Evolutionary conservation across 2,888 invertebrate genomes (phyloP).

Genomic region (Archaeoteleia sp.): DNA sequence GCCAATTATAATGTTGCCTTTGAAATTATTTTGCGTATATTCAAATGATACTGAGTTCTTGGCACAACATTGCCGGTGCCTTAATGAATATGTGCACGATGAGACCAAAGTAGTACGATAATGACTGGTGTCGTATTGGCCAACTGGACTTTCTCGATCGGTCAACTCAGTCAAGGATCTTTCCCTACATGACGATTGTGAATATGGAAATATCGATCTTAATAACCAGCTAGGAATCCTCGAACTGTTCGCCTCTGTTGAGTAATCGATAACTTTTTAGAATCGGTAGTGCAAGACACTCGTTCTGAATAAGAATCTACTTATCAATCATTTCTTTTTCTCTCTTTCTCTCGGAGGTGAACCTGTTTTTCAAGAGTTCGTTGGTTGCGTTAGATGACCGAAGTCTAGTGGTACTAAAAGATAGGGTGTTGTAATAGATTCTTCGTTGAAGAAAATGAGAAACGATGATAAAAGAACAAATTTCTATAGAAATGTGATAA

Average conservation of each 20-base stretch:
- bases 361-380: conserved; percentile 3
- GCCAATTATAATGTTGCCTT: background rate
- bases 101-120: conserved; percentile 38
- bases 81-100: conserved; percentile 52
- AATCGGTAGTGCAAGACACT: conserved; percentile 11
- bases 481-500: too few species aligned
- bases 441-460: too few species aligned
- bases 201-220: conserved; percentile 57
- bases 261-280: conserved; percentile 12
- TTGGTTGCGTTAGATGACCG: background rate
- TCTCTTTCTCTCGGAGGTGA: background rate
- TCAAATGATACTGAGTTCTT: conserved; percentile 17
- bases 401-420: too few species aligned
- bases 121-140: conserved; percentile 55
- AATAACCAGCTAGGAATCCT: conserved; percentile 18
- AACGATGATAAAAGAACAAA: too few species aligned
- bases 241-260: background rate
- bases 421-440: too few species aligned
- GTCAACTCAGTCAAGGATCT: conserved; percentile 66
- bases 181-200: conserved; percentile 52
- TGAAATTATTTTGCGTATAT: conserved; percentile 10
- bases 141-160: conserved; percentile 66
- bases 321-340: conserved; percentile 1
- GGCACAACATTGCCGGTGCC: conserved; percentile 8
- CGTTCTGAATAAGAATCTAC: conserved; percentile 3